Base-by-base conservation (phyloP, 2,113 vertebrate species). In the Strix uralensis region DNA sequence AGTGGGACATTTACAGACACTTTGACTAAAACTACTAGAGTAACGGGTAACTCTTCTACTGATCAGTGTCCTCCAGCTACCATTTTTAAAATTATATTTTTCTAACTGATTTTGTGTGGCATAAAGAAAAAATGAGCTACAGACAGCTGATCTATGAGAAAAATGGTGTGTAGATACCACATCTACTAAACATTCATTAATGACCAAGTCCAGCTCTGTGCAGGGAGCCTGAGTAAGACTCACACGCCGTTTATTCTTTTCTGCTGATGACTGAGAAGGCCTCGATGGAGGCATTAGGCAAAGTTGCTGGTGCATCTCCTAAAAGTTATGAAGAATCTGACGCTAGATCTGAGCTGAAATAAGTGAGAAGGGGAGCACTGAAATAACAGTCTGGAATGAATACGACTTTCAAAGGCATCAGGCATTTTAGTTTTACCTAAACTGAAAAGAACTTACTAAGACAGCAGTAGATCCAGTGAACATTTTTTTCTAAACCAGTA, bases 331-430 rank as follows among this genome's bases (percentile, higher is more conserved):
- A 88, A 62, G 34, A 94, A 65, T 75, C 34, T 36, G 19, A 80
- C 81, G 57, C 63, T 90, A 65, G 36, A 74, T 90, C 16, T 79
- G 46, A 86, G 57, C 38, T 83, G 87, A 91, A 94, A 13, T 59
- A 52, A 94, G 36, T 27, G 57, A 86, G 72, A 84, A 86, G 55
- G 20, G 44, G 15, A 77, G 51, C n/a, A 83, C n/a, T 81, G 82
- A 92, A 46, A 58, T 74, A 93, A 74, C 2, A 2, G 26, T 80
- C 51, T 97, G 95, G 94, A 96, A 96, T 95, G 84, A 95, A 47
- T 78, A 63, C 4, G 22, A 58, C 71, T 96, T 86, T 46, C 38
- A 80, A 90, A 71, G 80, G 38, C 73, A 83, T 88, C 59, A 87
- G 54, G 12, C 22, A 66, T 57, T 91, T 86, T 44, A 71, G 57